Conservation (phyloP, 2,797 vertebrate genomes). For the Siniperca scherzeri region DNA sequence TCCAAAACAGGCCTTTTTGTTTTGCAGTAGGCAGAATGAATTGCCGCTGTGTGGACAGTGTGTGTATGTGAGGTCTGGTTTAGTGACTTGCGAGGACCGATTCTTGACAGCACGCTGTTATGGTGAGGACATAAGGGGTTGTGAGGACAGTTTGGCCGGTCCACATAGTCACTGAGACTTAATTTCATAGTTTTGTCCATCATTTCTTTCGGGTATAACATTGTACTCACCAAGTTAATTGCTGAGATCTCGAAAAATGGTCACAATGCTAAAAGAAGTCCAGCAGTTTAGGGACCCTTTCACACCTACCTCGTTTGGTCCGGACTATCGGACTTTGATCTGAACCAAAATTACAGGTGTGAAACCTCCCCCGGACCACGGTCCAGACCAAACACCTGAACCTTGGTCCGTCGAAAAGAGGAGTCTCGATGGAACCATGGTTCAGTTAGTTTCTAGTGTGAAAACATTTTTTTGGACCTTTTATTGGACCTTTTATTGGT, state of each 20-base stretch:
- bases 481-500: no score
- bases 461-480: no score
- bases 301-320: no score
- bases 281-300: background rate
- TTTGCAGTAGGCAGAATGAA: constrained; percentile 67
- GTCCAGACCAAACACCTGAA: no score
- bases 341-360: no score
- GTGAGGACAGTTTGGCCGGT: background rate
- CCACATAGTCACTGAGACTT: background rate
- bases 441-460: no score
- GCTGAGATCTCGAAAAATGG: background rate
- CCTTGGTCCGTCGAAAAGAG: no score
- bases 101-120: constrained; percentile 18
- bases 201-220: background rate
- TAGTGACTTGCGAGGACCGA: constrained; percentile 28
- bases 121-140: background rate
- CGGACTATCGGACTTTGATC: no score
- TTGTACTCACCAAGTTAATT: background rate
- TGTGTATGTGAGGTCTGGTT: constrained; percentile 35
- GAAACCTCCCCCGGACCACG: no score
- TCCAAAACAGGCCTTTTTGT: constrained; percentile 71
- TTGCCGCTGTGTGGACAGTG: constrained; percentile 45
- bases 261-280: background rate
- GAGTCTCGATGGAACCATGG: no score
- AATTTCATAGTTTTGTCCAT: background rate